phyloP scores from a whole-genome alignment of 2,113 vertebrate species.

The Cebus imitator region DNA sequence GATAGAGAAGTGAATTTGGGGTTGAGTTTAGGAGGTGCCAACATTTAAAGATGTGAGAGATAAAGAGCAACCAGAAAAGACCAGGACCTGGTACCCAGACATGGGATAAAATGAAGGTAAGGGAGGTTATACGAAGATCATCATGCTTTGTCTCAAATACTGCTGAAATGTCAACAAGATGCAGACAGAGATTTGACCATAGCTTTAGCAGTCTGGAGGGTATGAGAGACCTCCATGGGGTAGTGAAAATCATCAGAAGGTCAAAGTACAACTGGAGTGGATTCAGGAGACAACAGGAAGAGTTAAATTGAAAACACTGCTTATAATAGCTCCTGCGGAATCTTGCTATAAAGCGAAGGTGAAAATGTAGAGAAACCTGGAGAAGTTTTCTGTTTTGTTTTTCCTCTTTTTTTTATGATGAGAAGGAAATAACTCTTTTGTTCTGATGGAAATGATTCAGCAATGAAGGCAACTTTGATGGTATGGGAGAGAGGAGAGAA shows the following conservation, averaged over 20 bases:
- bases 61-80: background rate
- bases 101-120: background rate
- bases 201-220: background rate
- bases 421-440: background rate
- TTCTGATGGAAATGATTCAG: background rate
- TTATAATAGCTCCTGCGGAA: background rate
- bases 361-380: background rate
- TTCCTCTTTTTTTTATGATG: background rate
- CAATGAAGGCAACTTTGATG: background rate
- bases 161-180: background rate
- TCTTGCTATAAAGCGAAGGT: background rate
- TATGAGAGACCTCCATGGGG: background rate
- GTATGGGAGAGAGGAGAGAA: background rate
- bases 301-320: background rate
- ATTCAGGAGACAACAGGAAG: background rate
- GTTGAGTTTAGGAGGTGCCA: background rate
- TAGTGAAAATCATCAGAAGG: background rate
- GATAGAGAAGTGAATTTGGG: background rate
- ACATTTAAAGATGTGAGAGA: background rate
- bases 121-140: background rate
- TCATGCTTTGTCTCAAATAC: background rate
- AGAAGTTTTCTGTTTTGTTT: background rate
- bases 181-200: background rate
- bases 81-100: background rate
- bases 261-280: background rate